phyloP scores from a whole-genome alignment of 2,797 vertebrate species.

The Cuniculus paca region DNA sequence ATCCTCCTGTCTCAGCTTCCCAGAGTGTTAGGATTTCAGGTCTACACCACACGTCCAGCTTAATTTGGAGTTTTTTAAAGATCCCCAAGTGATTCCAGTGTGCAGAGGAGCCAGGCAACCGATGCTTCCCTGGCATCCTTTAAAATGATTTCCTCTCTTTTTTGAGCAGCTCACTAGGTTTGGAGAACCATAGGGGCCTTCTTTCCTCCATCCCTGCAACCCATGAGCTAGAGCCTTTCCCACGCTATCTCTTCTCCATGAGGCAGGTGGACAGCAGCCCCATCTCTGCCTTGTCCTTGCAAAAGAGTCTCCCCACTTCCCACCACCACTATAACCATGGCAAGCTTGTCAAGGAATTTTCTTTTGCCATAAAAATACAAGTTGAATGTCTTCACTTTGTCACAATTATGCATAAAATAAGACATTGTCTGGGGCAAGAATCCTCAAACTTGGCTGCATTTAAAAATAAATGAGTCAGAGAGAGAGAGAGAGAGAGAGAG shows the following conservation, averaged over 20 bases:
- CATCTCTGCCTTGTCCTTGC: not conserved
- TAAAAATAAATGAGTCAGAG: not conserved
- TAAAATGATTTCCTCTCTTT: not conserved
- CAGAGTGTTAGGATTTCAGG: not conserved
- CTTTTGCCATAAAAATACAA: not conserved
- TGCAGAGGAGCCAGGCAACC: not conserved
- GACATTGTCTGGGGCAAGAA: not conserved
- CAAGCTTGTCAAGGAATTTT: not conserved
- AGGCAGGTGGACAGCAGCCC: not conserved
- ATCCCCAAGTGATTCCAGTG: not conserved
- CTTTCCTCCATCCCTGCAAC: not conserved
- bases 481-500: too few species aligned
- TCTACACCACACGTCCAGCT: not conserved
- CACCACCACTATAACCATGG: not conserved
- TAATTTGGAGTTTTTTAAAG: not conserved
- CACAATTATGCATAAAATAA: not conserved
- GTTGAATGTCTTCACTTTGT: not conserved
- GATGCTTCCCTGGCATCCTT: not conserved
- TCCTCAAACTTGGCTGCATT: not conserved
- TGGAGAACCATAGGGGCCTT: not conserved
- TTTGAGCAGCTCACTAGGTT: not conserved
- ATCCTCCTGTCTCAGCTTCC: not conserved
- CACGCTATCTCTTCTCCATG: not conserved
- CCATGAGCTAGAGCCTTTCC: not conserved
- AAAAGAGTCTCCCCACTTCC: not conserved